Evolutionary conservation across 2,113 vertebrate species (phyloP), one percentile per base, ranked within the genome.

Genomic region (Chamaea fasciata): DNA sequence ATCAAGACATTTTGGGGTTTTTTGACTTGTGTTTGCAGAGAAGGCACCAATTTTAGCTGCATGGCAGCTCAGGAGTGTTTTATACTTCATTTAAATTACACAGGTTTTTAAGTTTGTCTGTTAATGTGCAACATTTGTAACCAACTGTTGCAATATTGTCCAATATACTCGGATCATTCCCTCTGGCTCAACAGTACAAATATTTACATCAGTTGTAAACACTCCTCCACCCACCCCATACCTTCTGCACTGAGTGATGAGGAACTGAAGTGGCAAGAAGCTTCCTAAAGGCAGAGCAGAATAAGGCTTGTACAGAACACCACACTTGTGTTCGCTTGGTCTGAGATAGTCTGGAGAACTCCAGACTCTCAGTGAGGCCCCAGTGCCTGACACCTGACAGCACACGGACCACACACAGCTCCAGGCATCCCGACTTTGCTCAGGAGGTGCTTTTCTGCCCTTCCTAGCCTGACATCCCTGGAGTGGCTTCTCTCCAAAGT

Each of bases 31-130:
- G 41, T 76, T 95, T 85, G 86, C 69, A 90, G 59, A 90, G 27
- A 96, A 97, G 95, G 95, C 97, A 97, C 95, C 92, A 95, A 93
- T 84, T 92, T 75, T 79, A 83, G 90, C 92, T 91, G 89, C 46
- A 7, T 90, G 84, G 90, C 90, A 97, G 94, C 92, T 94, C 67
- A 92, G 94, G 95, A 96, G 92, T 92, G 90, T 96, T 96, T 64
- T 33, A 71, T 92, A 93, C 93, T 95, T 95, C 94, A 94, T 96
- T 96, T 94, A 86, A 89, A 69, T 92, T 92, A 81, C 65, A 75
- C 33, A 73, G 59, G 52, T 52, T 84, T 86, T 90, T 68, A 81
- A 57, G 53, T 91, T 83, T 71, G 83, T 81, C 56, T 82, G 28
- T 81, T 81, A 69, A 55, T 1, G 2, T 49, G 74, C 94, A 92